A percentile compares a stretch with the other conserved stretches of the same genome.
Evolutionary conservation across 2,888 invertebrate species (phyloP).

Genomic region (Hirtodrosophila duncani): DNA sequence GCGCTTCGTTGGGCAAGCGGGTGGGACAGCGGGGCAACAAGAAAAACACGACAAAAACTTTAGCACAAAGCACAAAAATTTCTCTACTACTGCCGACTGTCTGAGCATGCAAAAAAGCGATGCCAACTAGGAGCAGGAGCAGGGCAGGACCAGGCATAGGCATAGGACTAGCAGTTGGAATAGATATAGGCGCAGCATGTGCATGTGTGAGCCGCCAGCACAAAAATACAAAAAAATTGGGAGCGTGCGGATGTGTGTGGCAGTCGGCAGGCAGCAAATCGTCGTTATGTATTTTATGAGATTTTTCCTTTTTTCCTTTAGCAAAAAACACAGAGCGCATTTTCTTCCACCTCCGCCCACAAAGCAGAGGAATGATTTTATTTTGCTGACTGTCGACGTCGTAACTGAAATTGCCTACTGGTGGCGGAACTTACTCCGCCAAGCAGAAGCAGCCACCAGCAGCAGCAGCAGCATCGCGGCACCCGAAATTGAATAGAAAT

Average conservation of each 20-base stretch:
- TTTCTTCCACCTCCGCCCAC: constrained; percentile 9
- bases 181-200: constrained; percentile 41
- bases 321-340: constrained; percentile 23
- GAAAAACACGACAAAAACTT: constrained; percentile 44
- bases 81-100: constrained; percentile 53
- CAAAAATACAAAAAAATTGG: constrained; percentile 11
- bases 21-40: not conserved
- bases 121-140: constrained; percentile 23
- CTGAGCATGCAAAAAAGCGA: constrained; percentile 63
- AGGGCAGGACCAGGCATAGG: constrained; percentile 22
- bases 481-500: constrained; percentile 1
- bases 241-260: constrained; percentile 25
- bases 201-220: constrained; percentile 36
- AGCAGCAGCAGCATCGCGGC: constrained; percentile 1
- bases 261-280: constrained; percentile 67
- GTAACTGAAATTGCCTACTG: constrained; percentile 68
- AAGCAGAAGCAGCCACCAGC: constrained; percentile 26
- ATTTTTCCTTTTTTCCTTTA: constrained; percentile 38
- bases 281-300: constrained; percentile 68
- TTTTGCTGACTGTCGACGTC: constrained; percentile 64
- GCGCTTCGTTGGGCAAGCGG: constrained; percentile 49
- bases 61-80: constrained; percentile 65
- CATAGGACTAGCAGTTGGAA: constrained; percentile 15
- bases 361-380: constrained; percentile 58
- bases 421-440: constrained; percentile 11